Conservation (phyloP, 2,888 invertebrate species). For the Encarsia formosa region DNA sequence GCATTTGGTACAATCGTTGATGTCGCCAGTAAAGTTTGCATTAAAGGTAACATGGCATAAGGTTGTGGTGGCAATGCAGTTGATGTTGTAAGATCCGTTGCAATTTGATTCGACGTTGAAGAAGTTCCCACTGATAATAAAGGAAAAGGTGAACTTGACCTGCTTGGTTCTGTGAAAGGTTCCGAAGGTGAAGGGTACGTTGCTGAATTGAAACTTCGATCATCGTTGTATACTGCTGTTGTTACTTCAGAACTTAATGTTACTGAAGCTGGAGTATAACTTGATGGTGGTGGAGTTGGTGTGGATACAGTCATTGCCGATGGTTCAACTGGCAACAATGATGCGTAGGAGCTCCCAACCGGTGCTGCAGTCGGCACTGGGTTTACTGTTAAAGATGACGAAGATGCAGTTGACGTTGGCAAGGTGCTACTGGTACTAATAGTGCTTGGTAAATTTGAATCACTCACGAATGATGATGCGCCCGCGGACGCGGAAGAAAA, state of each 20-base stretch:
- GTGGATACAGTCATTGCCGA: neutral
- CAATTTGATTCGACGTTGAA: neutral
- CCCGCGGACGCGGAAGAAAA: slow-evolving; percentile 18
- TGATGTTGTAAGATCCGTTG: neutral
- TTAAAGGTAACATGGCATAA: neutral
- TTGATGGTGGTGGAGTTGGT: neutral
- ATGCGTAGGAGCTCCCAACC: slow-evolving; percentile 3
- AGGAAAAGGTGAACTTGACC: neutral
- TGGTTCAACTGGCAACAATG: neutral
- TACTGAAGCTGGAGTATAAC: neutral
- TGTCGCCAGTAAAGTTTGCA: neutral
- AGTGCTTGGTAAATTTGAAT: slow-evolving; percentile 14
- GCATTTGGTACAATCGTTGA: neutral
- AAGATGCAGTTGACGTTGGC: slow-evolving; percentile 23
- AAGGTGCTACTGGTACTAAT: slow-evolving; percentile 16
- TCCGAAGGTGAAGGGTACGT: slow-evolving; percentile 7
- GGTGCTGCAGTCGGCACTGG: slow-evolving; percentile 12
- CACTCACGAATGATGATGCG: too few species aligned
- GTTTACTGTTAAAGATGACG: slow-evolving; percentile 22
- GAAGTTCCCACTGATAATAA: too few species aligned
- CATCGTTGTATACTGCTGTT: too few species aligned
- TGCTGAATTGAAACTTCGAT: neutral
- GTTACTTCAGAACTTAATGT: neutral
- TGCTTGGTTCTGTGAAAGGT: neutral
- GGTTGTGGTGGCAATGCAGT: too few species aligned